These are phyloP conservation scores for Gadopsis bispinosus DNA, from an alignment of 2,797 vertebrate species.

Conservation along the genomic window DNA sequence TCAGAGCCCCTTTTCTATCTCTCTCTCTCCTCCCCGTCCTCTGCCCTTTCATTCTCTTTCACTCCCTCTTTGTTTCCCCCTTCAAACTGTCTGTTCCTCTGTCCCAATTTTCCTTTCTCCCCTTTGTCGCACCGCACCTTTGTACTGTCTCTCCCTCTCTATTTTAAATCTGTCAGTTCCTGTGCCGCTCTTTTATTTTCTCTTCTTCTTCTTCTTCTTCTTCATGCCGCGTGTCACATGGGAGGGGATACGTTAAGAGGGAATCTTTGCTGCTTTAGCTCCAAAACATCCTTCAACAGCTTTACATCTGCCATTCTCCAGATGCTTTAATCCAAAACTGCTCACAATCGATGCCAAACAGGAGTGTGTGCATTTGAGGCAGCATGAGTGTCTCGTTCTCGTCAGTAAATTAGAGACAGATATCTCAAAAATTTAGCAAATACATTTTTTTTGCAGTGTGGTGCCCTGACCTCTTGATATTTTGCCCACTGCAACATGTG, in stretches of 20 bases:
- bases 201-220: conserved; percentile 30
- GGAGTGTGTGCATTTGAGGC: background rate
- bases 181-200: conserved; percentile 37
- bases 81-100: conserved; percentile 56
- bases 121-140: conserved; percentile 52
- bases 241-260: conserved; percentile 41
- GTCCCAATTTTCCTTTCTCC: conserved; percentile 52
- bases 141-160: conserved; percentile 56
- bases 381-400: background rate
- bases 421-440: too few relatives aligned
- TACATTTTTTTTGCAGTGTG: too few relatives aligned
- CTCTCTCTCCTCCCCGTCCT: conserved; percentile 44
- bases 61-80: conserved; percentile 60
- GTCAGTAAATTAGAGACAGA: background rate
- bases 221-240: conserved; percentile 46
- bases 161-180: conserved; percentile 58
- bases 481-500: background rate
- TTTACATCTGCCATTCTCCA: conserved; percentile 32
- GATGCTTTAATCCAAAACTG: conserved; percentile 33
- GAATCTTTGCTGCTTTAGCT: conserved; percentile 24
- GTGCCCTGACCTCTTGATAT: background rate
- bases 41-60: conserved; percentile 49
- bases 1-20: conserved; percentile 52
- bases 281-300: conserved; percentile 22
- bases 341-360: background rate